Conservation (phyloP, 2,888 invertebrate genomes). For the Arge pagana region DNA sequence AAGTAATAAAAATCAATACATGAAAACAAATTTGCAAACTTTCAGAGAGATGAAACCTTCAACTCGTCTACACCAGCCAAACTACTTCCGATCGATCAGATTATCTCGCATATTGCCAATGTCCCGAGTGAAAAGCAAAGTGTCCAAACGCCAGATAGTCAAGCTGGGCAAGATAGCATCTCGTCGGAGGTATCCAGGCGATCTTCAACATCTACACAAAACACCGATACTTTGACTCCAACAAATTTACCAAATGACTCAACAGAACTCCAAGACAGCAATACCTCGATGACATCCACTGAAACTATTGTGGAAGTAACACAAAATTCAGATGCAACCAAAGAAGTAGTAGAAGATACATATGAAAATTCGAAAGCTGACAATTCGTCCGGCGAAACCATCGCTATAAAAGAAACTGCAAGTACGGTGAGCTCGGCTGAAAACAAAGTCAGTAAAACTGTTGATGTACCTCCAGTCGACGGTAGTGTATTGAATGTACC, state of each 20-base stretch:
- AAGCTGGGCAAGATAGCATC: constrained; percentile 26
- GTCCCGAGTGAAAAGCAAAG: constrained; percentile 43
- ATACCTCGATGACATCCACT: constrained; percentile 32
- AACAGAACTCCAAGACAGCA: constrained; percentile 45
- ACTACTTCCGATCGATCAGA: constrained; percentile 54
- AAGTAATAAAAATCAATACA: too few relatives aligned
- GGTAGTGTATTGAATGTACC: constrained; percentile 49
- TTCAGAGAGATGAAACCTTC: constrained; percentile 58
- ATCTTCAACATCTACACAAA: constrained; percentile 54
- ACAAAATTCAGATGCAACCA: constrained; percentile 10
- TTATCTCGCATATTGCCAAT: constrained; percentile 52
- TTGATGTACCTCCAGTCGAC: constrained; percentile 32
- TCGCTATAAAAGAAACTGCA: constrained; percentile 10
- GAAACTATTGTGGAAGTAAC: constrained; percentile 37
- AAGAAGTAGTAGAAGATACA: not conserved
- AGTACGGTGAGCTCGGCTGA: constrained; percentile 13
- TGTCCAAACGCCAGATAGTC: constrained; percentile 39
- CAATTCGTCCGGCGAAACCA: constrained; percentile 28
- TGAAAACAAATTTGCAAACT: constrained; percentile 37
- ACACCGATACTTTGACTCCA: constrained; percentile 52
- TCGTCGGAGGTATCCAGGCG: constrained; percentile 42
- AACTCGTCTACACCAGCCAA: constrained; percentile 54
- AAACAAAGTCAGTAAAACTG: constrained; percentile 29
- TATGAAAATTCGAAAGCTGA: too few relatives aligned
- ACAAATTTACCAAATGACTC: constrained; percentile 48